Base-by-base conservation (phyloP, 2,113 vertebrate genomes). In the Misgurnus anguillicaudatus region DNA sequence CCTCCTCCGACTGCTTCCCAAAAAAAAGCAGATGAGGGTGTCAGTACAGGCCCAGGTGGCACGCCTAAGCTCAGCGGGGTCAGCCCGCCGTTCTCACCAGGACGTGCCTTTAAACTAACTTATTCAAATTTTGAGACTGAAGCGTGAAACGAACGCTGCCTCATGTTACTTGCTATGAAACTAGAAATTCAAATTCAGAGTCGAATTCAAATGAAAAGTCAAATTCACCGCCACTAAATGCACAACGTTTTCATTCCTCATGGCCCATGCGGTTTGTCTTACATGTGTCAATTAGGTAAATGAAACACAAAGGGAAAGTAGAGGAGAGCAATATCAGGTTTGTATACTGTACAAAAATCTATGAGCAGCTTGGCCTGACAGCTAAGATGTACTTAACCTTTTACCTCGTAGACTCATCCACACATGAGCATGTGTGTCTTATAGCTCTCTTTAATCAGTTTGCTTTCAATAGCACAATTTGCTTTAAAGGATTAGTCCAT, bases 1-100 rank as follows among this genome's bases (percentile, higher is more conserved):
- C 96, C 91, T 98, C 96, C 94, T 98, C 96, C 86, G 95, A 95
- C 97, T 99, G 96, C 90, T 92, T 92, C 91, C 94, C 81, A 93
- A 92, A 95, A 89, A 83, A 88, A 82, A 88, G 87, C 68, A 90
- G 83, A 82, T 89, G 72, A 88, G 78, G 69, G 80, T 87, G 89
- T 90, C 82, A 88, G 79, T 79, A 72, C 85, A 75, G 55, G 83
- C 83, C 79, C 42, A 60, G 82, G 73, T 24, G 17, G 14, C n/a
- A 47, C 24, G 60, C 76, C 51, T 51, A 72, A 36, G n/a, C 39
- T 53, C 21, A 73, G 13, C 19, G 14, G 36, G 36, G 24, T 70
- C 24, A 70, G 36, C 24, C 58, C 21, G 38, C 38, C 36, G 45
- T 31, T 48, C 41, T 38, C 38, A 72, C 47, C 70, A 62, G 51